Conservation (phyloP, 2,797 vertebrate genomes). For the Hybognathus amarus region DNA sequence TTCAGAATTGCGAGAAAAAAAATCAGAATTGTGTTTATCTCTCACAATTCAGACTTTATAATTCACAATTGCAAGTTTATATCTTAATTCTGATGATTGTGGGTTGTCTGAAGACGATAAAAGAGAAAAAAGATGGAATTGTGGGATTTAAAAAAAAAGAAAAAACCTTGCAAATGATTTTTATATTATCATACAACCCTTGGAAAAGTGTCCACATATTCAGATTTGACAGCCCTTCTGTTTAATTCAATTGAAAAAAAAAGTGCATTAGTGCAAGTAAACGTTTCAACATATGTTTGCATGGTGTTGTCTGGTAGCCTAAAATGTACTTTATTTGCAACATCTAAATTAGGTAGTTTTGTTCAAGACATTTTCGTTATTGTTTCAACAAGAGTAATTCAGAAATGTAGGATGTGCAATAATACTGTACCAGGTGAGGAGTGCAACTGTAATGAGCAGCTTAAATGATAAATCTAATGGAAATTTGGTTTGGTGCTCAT, state of each 20-base stretch:
- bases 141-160: too few species aligned
- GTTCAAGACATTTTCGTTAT: background rate
- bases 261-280: slow-evolving; percentile 30
- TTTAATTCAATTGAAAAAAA: slow-evolving; percentile 36
- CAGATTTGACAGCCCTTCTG: slow-evolving; percentile 37
- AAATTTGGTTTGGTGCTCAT: background rate
- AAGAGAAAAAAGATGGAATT: too few species aligned
- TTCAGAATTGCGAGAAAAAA: background rate
- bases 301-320: slow-evolving; percentile 4
- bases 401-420: background rate
- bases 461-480: background rate
- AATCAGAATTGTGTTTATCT: background rate
- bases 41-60: too few species aligned
- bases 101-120: too few species aligned
- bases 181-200: slow-evolving; percentile 35
- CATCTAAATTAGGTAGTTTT: slow-evolving; percentile 8
- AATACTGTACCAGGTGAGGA: background rate
- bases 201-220: slow-evolving; percentile 39
- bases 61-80: background rate
- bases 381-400: background rate
- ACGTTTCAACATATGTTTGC: slow-evolving; percentile 30
- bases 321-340: background rate
- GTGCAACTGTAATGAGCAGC: background rate
- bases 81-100: background rate
- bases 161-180: background rate